A percentile compares a stretch with the other conserved stretches of the same genome.
Conservation (phyloP, 2,113 vertebrate genomes). For the Daubentonia madagascariensis region DNA sequence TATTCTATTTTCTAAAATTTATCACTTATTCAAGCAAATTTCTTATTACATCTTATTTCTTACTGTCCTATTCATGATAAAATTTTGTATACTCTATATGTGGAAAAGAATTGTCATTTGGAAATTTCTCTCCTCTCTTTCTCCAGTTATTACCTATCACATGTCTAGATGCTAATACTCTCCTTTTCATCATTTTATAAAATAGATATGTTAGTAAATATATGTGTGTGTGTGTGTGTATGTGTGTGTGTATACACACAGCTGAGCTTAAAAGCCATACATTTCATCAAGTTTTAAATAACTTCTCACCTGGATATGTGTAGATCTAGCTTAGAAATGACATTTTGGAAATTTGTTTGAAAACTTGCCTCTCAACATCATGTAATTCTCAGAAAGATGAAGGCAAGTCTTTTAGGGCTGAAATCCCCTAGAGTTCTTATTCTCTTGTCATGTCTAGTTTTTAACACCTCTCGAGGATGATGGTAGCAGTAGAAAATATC, state of each 20-base stretch:
- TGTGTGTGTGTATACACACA: not conserved
- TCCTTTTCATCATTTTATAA: slow-evolving; percentile 1
- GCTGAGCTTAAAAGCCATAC: not conserved
- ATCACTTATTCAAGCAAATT: not conserved
- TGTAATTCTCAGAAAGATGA: slow-evolving; percentile 7
- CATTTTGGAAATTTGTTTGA: slow-evolving; percentile 31
- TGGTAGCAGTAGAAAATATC: slow-evolving; percentile 32
- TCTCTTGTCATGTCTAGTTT: slow-evolving; percentile 46
- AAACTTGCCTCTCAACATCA: slow-evolving; percentile 21
- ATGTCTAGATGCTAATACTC: not conserved
- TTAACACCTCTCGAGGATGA: slow-evolving; percentile 15
- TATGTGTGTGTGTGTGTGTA: not conserved
- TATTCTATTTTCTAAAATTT: slow-evolving; percentile 8
- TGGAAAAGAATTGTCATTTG: not conserved
- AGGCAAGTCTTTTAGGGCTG: not conserved
- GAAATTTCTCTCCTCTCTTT: not conserved
- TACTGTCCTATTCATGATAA: not conserved
- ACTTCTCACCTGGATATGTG: not conserved
- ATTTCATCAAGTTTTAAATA: slow-evolving; percentile 16
- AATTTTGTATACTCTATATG: not conserved
- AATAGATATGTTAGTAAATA: not conserved
- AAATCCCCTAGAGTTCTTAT: slow-evolving; percentile 37
- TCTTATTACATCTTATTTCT: not conserved
- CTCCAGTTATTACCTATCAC: not conserved
- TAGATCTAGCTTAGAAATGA: not conserved